Conservation (phyloP, 2,888 invertebrate genomes). For the Erebia aethiops region DNA sequence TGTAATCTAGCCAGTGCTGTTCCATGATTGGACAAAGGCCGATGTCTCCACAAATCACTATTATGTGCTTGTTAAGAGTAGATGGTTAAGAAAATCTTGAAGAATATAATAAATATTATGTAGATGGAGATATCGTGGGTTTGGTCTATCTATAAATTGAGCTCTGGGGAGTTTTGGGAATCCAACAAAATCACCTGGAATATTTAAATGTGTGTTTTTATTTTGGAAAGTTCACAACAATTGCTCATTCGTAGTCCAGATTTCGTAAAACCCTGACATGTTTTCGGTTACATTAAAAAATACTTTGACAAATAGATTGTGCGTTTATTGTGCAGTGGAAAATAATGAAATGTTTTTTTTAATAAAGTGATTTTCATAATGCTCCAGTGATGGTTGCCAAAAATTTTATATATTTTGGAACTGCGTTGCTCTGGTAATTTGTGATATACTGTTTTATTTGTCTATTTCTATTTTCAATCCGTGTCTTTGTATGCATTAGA, state of each 20-base stretch:
- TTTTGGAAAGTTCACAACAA: not conserved
- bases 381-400: slow-evolving; percentile 59
- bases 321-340: slow-evolving; percentile 21
- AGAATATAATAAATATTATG: too few species aligned
- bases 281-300: slow-evolving; percentile 20
- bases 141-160: not conserved
- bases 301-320: slow-evolving; percentile 15
- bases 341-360: slow-evolving; percentile 14
- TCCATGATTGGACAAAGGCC: not conserved
- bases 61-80: not conserved
- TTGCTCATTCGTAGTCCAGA: not conserved
- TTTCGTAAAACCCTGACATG: slow-evolving; percentile 28
- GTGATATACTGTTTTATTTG: slow-evolving; percentile 48
- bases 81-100: not conserved
- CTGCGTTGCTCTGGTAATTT: slow-evolving; percentile 55
- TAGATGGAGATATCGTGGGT: not conserved
- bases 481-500: slow-evolving; percentile 42
- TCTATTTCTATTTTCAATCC: slow-evolving; percentile 46
- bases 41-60: not conserved
- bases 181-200: not conserved
- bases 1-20: not conserved
- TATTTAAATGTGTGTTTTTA: not conserved
- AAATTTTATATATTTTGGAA: slow-evolving; percentile 52
- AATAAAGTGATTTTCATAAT: slow-evolving; percentile 36
- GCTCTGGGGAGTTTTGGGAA: not conserved